These are phyloP conservation scores for Himalopsyche japonica DNA, from an alignment of 2,888 invertebrate genomes.

Conservation along the genomic window DNA sequence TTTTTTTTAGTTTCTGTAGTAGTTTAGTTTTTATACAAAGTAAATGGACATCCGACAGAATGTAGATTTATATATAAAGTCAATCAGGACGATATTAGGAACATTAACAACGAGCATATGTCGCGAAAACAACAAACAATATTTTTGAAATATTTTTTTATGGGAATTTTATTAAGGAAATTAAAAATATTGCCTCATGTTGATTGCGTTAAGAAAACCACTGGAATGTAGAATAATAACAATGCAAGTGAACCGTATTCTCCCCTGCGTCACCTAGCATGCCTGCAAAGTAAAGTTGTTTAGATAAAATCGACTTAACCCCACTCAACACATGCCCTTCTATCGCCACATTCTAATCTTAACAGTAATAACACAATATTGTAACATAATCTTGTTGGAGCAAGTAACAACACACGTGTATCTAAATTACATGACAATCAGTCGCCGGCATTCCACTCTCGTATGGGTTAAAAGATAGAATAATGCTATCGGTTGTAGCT, in stretches of 20 bases:
- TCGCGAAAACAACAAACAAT: no score
- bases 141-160: no score
- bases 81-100: no score
- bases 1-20: no score
- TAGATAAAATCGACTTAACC: neutral
- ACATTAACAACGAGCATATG: no score
- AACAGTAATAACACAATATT: constrained; percentile 21
- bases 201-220: neutral
- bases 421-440: constrained; percentile 8
- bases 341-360: constrained; percentile 33
- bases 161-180: no score
- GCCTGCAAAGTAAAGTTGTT: neutral
- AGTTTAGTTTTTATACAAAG: no score
- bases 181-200: no score
- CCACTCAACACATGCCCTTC: constrained; percentile 4
- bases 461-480: neutral
- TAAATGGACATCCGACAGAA: no score
- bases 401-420: neutral
- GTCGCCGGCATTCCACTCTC: constrained; percentile 10
- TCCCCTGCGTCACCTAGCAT: neutral
- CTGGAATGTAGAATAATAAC: neutral
- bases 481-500: neutral
- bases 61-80: no score
- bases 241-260: neutral
- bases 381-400: constrained; percentile 30